Evolutionary conservation across 2,797 vertebrate species (phyloP).

Genomic region (Monodelphis domestica): DNA sequence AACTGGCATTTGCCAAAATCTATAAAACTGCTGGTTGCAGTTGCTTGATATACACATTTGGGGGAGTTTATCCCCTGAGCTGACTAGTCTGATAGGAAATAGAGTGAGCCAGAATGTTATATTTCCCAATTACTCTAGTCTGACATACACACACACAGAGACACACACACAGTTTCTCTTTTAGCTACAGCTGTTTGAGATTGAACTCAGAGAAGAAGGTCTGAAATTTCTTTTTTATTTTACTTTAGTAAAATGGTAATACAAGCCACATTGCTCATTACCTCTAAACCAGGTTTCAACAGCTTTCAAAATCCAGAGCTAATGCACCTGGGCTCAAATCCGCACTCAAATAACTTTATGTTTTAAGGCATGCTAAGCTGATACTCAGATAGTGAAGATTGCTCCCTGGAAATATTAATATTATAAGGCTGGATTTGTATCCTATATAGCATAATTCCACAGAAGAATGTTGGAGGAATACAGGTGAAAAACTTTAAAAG

Average conservation of each 20-base stretch:
- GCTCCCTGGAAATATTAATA: slow-evolving; percentile 23
- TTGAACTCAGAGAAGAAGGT: slow-evolving; percentile 3
- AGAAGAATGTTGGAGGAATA: not conserved
- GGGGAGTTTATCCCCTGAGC: not conserved
- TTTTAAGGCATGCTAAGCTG: slow-evolving; percentile 24
- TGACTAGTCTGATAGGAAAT: slow-evolving; percentile 19
- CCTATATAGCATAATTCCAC: not conserved
- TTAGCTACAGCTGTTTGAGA: not conserved
- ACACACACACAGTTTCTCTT: not conserved
- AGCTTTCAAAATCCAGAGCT: slow-evolving; percentile 6
- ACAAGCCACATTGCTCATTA: not conserved
- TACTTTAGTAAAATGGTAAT: not conserved
- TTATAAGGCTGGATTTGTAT: not conserved
- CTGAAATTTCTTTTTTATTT: not conserved
- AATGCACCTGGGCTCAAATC: not conserved
- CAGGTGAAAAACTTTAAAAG: not conserved
- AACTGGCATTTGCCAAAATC: not conserved
- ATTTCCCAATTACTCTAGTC: not conserved
- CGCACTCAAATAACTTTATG: slow-evolving; percentile 30
- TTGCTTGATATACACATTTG: not conserved
- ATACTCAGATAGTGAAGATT: slow-evolving; percentile 3
- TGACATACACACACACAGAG: not conserved
- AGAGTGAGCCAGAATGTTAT: not conserved
- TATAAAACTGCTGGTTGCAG: not conserved
- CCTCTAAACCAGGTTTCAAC: slow-evolving; percentile 3